A percentile compares a stretch with the other conserved stretches of the same genome.
These are phyloP conservation scores for Beris chalybata DNA, from an alignment of 2,888 invertebrate genomes.

Conservation along the genomic window DNA sequence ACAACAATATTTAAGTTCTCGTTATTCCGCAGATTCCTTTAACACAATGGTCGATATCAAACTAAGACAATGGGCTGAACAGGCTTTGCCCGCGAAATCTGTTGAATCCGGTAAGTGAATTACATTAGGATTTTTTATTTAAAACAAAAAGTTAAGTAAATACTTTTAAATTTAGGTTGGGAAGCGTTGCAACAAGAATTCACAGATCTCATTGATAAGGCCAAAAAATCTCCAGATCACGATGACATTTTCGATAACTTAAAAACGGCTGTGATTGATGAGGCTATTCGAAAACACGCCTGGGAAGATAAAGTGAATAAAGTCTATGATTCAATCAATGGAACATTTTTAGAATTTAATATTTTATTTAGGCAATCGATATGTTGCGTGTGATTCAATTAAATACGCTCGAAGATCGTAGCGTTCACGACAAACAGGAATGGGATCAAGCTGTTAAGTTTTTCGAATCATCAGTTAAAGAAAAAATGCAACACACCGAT, in stretches of 20 bases:
- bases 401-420: conserved; percentile 89
- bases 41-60: conserved; percentile 92
- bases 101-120: conserved; percentile 68
- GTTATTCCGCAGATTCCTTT: conserved; percentile 66
- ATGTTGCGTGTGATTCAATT: conserved; percentile 92
- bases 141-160: conserved; percentile 10
- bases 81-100: conserved; percentile 80
- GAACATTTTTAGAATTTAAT: background rate
- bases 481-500: conserved; percentile 71
- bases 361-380: conserved; percentile 62
- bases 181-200: conserved; percentile 80
- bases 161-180: conserved; percentile 62
- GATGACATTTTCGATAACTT: conserved; percentile 90
- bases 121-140: background rate
- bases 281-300: conserved; percentile 80
- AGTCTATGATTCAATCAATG: conserved; percentile 40
- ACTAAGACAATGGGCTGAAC: conserved; percentile 94
- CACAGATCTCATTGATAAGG: conserved; percentile 67
- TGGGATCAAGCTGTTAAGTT: conserved; percentile 95
- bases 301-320: conserved; percentile 91
- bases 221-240: conserved; percentile 69
- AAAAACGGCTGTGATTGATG: conserved; percentile 84
- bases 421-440: conserved; percentile 79
- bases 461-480: conserved; percentile 79
- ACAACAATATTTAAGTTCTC: background rate